Conservation (phyloP, 2,888 invertebrate species). For the Scelioninae gen. 1 region DNA sequence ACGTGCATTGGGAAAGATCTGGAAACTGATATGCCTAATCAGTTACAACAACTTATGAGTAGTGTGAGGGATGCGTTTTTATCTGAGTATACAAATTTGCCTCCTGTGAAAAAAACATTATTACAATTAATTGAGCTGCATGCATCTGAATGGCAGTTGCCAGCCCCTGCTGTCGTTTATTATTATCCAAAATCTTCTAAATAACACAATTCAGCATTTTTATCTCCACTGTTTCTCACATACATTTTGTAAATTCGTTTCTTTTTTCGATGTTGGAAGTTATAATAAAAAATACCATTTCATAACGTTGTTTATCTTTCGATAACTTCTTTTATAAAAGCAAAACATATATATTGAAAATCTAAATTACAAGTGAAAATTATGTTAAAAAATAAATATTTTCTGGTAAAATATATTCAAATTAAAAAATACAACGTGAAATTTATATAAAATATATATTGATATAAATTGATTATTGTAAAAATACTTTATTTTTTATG, state of each 20-base stretch:
- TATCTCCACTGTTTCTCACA: slow-evolving; percentile 18
- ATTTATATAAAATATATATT: too few species aligned
- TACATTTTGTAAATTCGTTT: slow-evolving; percentile 58
- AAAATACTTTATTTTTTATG: too few species aligned
- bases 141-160: slow-evolving; percentile 95
- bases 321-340: too few species aligned
- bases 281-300: slow-evolving; percentile 26
- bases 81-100: slow-evolving; percentile 89
- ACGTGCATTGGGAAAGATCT: slow-evolving; percentile 95
- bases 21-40: slow-evolving; percentile 91
- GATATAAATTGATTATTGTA: too few species aligned
- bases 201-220: slow-evolving; percentile 70
- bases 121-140: slow-evolving; percentile 95
- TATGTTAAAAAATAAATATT: too few species aligned
- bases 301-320: background rate
- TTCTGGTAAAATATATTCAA: too few species aligned
- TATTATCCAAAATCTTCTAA: slow-evolving; percentile 89
- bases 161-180: slow-evolving; percentile 94
- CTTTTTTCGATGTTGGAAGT: slow-evolving; percentile 13
- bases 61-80: slow-evolving; percentile 94
- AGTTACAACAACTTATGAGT: slow-evolving; percentile 91
- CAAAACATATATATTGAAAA: too few species aligned
- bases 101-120: slow-evolving; percentile 92
- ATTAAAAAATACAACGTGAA: too few species aligned
- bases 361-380: too few species aligned